Conservation (phyloP, 1,140 invertebrate species). For the Neodiprion pinetum region DNA sequence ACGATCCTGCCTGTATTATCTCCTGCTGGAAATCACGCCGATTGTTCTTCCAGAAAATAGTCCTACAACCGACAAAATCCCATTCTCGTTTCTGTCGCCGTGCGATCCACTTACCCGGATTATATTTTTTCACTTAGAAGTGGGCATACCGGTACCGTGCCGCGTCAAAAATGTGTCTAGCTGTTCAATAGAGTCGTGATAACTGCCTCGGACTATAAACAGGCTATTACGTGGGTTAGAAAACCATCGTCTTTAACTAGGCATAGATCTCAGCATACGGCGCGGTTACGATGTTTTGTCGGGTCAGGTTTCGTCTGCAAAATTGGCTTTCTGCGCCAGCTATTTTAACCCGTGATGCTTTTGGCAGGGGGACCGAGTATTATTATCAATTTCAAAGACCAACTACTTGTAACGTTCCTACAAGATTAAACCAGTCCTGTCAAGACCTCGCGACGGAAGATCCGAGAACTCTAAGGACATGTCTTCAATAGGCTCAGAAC, state of each 20-base stretch:
- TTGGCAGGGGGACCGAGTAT: neutral
- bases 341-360: neutral
- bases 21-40: too few species aligned
- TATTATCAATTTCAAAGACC: too few species aligned
- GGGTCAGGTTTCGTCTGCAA: too few species aligned
- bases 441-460: neutral
- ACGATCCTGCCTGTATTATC: too few species aligned
- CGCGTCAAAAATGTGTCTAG: neutral
- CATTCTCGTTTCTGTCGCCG: too few species aligned
- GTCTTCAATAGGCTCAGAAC: neutral
- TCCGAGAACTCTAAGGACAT: neutral
- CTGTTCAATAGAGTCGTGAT: too few species aligned
- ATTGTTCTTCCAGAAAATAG: too few species aligned
- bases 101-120: too few species aligned
- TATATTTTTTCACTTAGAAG: too few species aligned
- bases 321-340: neutral
- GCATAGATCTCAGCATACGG: neutral
- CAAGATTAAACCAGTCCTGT: neutral
- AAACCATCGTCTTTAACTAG: neutral
- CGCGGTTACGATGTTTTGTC: neutral
- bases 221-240: too few species aligned
- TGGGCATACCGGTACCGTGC: neutral
- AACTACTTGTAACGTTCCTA: neutral
- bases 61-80: too few species aligned
- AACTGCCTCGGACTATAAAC: too few species aligned